Evolutionary conservation across 2,797 vertebrate species (phyloP).

Genomic region (Pterois miles): DNA sequence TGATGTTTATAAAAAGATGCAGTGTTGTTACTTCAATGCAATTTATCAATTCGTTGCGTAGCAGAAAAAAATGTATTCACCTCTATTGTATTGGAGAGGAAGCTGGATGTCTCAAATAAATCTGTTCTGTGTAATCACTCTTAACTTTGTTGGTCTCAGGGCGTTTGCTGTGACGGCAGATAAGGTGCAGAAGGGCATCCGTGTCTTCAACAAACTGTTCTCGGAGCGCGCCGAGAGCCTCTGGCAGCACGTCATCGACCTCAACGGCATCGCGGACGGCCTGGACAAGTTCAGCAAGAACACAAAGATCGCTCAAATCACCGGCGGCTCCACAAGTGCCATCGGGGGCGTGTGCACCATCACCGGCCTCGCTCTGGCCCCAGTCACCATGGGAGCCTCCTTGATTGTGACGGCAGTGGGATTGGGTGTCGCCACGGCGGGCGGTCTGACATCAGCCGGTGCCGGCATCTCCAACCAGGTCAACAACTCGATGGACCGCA

Average conservation of each 20-base stretch:
- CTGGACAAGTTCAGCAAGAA: conserved; percentile 85
- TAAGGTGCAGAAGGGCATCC: conserved; percentile 83
- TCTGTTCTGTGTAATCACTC: neutral
- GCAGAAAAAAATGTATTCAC: neutral
- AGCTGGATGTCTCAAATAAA: neutral
- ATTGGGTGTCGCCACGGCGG: conserved; percentile 78
- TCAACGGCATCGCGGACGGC: conserved; percentile 79
- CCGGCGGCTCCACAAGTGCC: conserved; percentile 83
- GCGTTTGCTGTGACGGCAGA: conserved; percentile 82
- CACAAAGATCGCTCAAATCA: conserved; percentile 84
- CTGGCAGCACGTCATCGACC: conserved; percentile 85
- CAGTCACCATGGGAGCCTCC: conserved; percentile 81
- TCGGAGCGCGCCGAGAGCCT: conserved; percentile 81
- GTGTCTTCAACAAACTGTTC: conserved; percentile 86
- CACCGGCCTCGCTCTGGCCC: conserved; percentile 80
- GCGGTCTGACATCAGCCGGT: conserved; percentile 80
- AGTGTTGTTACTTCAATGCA: neutral
- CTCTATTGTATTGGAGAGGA: neutral
- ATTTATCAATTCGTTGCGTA: neutral
- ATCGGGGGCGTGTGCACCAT: conserved; percentile 83
- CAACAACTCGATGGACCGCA: conserved; percentile 83
- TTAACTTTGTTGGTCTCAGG: conserved; percentile 54
- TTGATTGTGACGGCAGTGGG: conserved; percentile 83
- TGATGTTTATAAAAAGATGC: neutral
- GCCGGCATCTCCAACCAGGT: conserved; percentile 84